A percentile compares a stretch with the other conserved stretches of the same genome.
Conservation (phyloP, 2,113 vertebrate genomes). For the Pelobates fuscus region DNA sequence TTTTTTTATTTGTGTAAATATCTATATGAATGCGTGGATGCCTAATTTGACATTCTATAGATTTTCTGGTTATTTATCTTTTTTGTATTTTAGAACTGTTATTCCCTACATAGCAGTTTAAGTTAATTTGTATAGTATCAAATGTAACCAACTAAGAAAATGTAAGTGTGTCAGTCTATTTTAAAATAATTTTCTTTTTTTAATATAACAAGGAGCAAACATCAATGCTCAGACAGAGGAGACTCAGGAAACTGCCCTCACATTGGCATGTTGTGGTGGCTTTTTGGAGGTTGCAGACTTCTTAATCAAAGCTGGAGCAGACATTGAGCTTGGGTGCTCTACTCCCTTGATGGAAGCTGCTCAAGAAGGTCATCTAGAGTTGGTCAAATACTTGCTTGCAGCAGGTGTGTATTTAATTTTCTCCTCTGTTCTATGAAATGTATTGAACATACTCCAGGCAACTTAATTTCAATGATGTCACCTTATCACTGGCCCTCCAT, state of each 20-base stretch:
- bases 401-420: conserved; percentile 75
- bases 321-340: conserved; percentile 96
- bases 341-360: conserved; percentile 98
- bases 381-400: conserved; percentile 95
- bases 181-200: neutral
- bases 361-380: conserved; percentile 95
- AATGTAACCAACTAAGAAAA: no score
- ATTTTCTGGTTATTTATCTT: no score
- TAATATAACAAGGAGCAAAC: conserved; percentile 97
- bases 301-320: conserved; percentile 95
- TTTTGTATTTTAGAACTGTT: no score
- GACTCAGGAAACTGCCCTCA: conserved; percentile 95
- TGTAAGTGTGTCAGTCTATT: no score
- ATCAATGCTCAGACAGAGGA: conserved; percentile 98
- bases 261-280: conserved; percentile 95
- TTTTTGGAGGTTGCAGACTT: conserved; percentile 97
- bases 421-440: neutral
- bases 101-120: no score
- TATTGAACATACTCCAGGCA: neutral
- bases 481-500: no score
- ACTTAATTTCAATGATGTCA: neutral
- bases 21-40: no score
- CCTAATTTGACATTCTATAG: no score
- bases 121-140: no score
- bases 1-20: no score